Base-by-base conservation (phyloP, 2,113 vertebrate genomes). In the Gavialis gangeticus region DNA sequence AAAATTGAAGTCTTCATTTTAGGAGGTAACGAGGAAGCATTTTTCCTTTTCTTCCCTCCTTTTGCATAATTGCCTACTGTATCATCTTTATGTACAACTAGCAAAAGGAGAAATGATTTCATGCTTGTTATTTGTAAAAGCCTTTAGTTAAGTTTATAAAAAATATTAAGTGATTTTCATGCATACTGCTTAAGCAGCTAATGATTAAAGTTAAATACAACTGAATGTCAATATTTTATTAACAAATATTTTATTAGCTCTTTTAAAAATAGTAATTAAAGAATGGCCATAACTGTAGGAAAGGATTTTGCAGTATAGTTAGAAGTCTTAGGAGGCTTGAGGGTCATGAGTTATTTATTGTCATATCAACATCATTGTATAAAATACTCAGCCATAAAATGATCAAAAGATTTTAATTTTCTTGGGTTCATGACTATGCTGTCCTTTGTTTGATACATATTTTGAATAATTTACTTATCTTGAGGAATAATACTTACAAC, bases 321-420 rank as follows among this genome's bases (percentile, higher is more conserved):
- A 88, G 30, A 88, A 79, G 90, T 82, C 21, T 84, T 82, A 77
- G 27, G 14, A 75, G 11, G 1, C 37, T 11, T 71, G 34, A 85
- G 75, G 6, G 12, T 84, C 69, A 82, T 77, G 27, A 82, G 84
- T 84, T 80, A 2, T 73, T 89, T 82, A 57, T 60, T 66, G 92
- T 54, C 0, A 0, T 67, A 24, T 63, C 46, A 80, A 2, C 0
- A 0, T 5, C 54, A 4, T 60, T 86, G 16, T 79, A 56, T 10
- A 82, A 88, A 88, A 86, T 75, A 58, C 2, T n/a, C 17, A 10
- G 8, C 17, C 73, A 22, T 24, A 62, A 91, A 76, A 10, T 17
- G 64, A 28, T 14, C 67, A 55, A 90, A 91, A 67, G 4, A 28
- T 58, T 25, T 87, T 54, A 54, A 4, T 79, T 84, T 78, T n/a